Evolutionary conservation across 2,888 invertebrate species (phyloP).

Genomic region (Steinernema hermaphroditum): DNA sequence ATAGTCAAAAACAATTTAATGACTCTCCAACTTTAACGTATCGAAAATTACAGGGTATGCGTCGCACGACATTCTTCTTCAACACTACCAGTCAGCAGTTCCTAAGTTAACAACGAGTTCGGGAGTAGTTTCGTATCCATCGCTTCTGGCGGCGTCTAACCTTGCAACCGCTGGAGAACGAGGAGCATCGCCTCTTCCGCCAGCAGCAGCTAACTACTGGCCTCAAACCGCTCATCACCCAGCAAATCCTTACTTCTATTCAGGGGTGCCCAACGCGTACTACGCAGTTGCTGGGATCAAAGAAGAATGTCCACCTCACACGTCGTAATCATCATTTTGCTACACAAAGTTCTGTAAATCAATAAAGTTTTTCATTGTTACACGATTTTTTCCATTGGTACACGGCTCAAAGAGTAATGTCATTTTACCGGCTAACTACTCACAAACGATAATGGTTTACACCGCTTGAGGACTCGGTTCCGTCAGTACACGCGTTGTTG

Average conservation of each 20-base stretch:
- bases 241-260: slow-evolving; percentile 20
- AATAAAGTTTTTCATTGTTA: not conserved
- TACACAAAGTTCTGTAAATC: not conserved
- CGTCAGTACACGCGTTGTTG: not conserved
- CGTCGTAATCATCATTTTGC: not conserved
- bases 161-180: not conserved
- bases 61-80: slow-evolving; percentile 22
- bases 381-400: not conserved
- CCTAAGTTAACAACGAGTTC: not conserved
- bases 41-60: slow-evolving; percentile 1
- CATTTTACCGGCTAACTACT: slow-evolving; percentile 16
- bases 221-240: slow-evolving; percentile 9
- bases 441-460: slow-evolving; percentile 9
- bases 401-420: not conserved
- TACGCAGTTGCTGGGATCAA: slow-evolving; percentile 11
- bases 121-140: slow-evolving; percentile 11
- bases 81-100: slow-evolving; percentile 27
- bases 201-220: slow-evolving; percentile 13
- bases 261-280: slow-evolving; percentile 19
- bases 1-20: slow-evolving; percentile 22
- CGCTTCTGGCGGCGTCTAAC: slow-evolving; percentile 16
- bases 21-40: not conserved
- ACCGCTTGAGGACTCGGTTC: not conserved
- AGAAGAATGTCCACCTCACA: slow-evolving; percentile 21
- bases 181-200: slow-evolving; percentile 7